phyloP scores from a whole-genome alignment of 2,888 invertebrate species.

The Hypena proboscidalis region DNA sequence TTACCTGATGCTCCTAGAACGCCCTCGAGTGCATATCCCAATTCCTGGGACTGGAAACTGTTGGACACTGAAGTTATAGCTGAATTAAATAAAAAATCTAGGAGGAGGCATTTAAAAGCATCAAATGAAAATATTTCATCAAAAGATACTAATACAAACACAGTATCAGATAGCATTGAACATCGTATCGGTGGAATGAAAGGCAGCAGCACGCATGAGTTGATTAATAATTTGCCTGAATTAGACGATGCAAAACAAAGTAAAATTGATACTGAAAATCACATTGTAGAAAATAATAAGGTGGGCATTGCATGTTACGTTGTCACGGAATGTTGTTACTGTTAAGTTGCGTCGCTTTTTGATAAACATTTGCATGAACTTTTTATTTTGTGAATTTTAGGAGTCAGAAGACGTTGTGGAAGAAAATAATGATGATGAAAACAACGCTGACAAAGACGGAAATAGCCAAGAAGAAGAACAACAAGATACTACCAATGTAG shows the following conservation, averaged over 20 bases:
- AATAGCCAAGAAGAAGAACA: slow-evolving; percentile 12
- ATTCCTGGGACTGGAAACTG: slow-evolving; percentile 90
- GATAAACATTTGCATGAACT: slow-evolving; percentile 75
- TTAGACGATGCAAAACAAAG: slow-evolving; percentile 63
- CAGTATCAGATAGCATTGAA: slow-evolving; percentile 68
- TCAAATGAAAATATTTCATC: slow-evolving; percentile 78
- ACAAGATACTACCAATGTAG: slow-evolving; percentile 11
- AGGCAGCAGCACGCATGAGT: slow-evolving; percentile 76
- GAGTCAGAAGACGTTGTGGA: slow-evolving; percentile 53
- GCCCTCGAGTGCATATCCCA: slow-evolving; percentile 88
- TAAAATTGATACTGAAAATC: slow-evolving; percentile 35
- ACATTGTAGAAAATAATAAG: slow-evolving; percentile 54
- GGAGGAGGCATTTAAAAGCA: slow-evolving; percentile 69
- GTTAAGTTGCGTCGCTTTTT: slow-evolving; percentile 78
- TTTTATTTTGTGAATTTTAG: slow-evolving; percentile 75
- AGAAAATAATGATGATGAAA: slow-evolving; percentile 22
- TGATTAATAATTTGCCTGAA: slow-evolving; percentile 75
- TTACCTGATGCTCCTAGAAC: slow-evolving; percentile 94
- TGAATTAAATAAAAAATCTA: slow-evolving; percentile 72
- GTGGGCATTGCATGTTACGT: slow-evolving; percentile 68
- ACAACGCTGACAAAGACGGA: slow-evolving; percentile 20
- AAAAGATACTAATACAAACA: slow-evolving; percentile 71
- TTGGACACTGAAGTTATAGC: slow-evolving; percentile 81
- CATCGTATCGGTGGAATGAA: slow-evolving; percentile 64
- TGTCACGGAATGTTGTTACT: slow-evolving; percentile 56